Evolutionary conservation across 1,140 invertebrate species (phyloP).

Genomic region (silkworm (Bombyx mori)): DNA sequence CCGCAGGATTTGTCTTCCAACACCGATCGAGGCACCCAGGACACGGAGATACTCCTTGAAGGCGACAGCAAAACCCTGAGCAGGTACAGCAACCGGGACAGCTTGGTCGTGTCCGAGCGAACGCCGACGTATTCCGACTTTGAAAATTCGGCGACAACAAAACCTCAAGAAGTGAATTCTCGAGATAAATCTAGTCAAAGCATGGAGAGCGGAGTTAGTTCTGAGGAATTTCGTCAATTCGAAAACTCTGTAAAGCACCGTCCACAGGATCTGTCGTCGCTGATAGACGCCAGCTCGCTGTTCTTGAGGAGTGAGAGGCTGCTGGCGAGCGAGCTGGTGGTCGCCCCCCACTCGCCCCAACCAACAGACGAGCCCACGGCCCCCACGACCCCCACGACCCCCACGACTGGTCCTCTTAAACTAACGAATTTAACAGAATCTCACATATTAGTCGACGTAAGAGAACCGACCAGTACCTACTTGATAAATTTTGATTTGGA

Average conservation of each 20-base stretch:
- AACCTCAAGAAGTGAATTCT: slow-evolving; percentile 44
- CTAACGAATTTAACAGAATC: slow-evolving; percentile 53
- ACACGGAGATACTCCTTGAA: slow-evolving; percentile 37
- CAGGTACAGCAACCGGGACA: slow-evolving; percentile 34
- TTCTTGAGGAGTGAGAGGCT: slow-evolving; percentile 43
- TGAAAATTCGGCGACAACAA: slow-evolving; percentile 39
- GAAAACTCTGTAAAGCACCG: slow-evolving; percentile 39
- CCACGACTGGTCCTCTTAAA: slow-evolving; percentile 40
- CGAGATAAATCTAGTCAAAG: slow-evolving; percentile 42
- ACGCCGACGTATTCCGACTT: slow-evolving; percentile 52
- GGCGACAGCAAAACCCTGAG: slow-evolving; percentile 42
- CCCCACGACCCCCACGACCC: slow-evolving; percentile 29
- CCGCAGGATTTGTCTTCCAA: slow-evolving; percentile 47
- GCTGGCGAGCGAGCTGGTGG: slow-evolving; percentile 13
- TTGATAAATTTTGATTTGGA: slow-evolving; percentile 44
- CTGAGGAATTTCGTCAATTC: slow-evolving; percentile 45
- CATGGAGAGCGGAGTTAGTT: slow-evolving; percentile 34
- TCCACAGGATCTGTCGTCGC: slow-evolving; percentile 48
- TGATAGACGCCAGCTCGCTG: slow-evolving; percentile 44
- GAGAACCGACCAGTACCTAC: slow-evolving; percentile 32
- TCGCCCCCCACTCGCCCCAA: slow-evolving; percentile 10
- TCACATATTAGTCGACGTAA: slow-evolving; percentile 31
- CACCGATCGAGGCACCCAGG: slow-evolving; percentile 15
- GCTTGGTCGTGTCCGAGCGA: slow-evolving; percentile 22
- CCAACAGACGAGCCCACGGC: slow-evolving; percentile 18